Conservation (phyloP, 1,140 invertebrate species). For the Tribolium castaneum region DNA sequence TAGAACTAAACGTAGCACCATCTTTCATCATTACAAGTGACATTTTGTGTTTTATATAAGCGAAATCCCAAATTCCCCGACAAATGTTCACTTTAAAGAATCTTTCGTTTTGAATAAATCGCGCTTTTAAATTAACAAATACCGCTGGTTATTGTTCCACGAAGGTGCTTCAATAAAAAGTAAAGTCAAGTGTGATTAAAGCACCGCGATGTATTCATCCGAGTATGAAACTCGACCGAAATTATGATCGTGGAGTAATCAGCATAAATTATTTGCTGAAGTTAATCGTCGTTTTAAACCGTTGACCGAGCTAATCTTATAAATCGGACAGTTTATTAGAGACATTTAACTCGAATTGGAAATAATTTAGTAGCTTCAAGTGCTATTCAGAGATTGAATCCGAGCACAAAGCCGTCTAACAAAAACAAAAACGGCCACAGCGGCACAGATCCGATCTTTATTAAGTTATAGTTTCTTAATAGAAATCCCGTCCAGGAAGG, state of each 20-base stretch:
- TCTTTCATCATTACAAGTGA: constrained; percentile 26
- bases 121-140: constrained; percentile 7
- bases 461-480: constrained; percentile 33
- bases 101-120: background rate
- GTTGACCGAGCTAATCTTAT: constrained; percentile 10
- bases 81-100: background rate
- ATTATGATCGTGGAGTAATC: background rate
- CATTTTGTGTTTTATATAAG: constrained; percentile 34
- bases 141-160: constrained; percentile 4
- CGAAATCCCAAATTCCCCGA: background rate
- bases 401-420: background rate
- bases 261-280: constrained; percentile 5
- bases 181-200: constrained; percentile 19
- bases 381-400: background rate
- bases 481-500: constrained; percentile 18
- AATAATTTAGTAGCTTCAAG: constrained; percentile 21
- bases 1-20: constrained; percentile 12
- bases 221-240: background rate
- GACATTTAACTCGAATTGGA: background rate
- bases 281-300: constrained; percentile 11
- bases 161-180: background rate
- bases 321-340: constrained; percentile 1
- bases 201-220: background rate
- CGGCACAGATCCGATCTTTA: background rate
- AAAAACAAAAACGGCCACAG: background rate